Percentiles rank a stretch among this genome's conserved stretches.
phyloP scores from a whole-genome alignment of 2,113 vertebrate genomes.

The Anhinga anhinga region DNA sequence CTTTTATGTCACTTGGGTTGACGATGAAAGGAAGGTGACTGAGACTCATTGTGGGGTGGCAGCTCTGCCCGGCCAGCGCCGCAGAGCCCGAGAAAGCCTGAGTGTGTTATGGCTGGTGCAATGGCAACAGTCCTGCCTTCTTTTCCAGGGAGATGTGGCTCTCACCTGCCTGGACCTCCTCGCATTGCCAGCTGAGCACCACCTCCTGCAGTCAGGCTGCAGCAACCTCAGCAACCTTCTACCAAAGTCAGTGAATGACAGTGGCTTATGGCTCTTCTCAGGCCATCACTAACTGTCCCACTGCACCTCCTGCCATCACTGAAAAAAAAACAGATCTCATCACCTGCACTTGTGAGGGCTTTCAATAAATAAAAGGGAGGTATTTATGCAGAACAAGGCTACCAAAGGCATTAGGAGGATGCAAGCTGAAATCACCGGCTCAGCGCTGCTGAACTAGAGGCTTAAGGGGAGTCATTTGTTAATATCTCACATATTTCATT shows the following conservation, averaged over 20 bases:
- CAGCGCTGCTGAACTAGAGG: background rate
- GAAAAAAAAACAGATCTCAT: background rate
- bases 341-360: background rate
- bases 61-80: background rate
- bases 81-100: background rate
- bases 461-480: background rate
- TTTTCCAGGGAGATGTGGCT: accelerated
- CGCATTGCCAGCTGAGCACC: accelerated
- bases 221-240: background rate
- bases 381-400: background rate
- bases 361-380: background rate
- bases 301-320: background rate
- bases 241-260: background rate
- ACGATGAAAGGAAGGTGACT: background rate
- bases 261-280: background rate
- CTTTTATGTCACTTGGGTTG: background rate
- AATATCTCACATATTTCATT: background rate
- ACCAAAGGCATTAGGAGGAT: background rate
- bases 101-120: background rate
- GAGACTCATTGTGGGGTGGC: background rate
- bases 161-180: background rate
- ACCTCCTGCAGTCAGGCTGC: background rate
- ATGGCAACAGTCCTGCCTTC: background rate
- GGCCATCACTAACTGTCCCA: background rate
- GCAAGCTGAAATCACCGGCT: background rate